Conservation (phyloP, 2,797 vertebrate genomes). For the Hoplostethus mediterraneus region DNA sequence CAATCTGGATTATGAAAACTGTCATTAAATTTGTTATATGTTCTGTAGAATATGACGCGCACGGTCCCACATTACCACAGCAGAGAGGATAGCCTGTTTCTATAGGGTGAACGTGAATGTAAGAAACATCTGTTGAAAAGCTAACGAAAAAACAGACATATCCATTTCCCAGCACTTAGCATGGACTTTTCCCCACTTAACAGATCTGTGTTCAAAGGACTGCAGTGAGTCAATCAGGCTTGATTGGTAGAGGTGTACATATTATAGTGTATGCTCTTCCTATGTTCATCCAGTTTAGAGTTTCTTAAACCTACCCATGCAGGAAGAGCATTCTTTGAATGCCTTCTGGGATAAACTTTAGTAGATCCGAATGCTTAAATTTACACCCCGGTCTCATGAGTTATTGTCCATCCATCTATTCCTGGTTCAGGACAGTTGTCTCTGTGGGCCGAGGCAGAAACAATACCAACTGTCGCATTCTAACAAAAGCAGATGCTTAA, state of each 20-base stretch:
- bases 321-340: constrained; percentile 59
- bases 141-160: constrained; percentile 30
- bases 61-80: constrained; percentile 19
- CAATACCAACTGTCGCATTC: constrained; percentile 59
- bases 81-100: constrained; percentile 32
- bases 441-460: constrained; percentile 51
- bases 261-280: constrained; percentile 2
- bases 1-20: not conserved
- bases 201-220: constrained; percentile 31
- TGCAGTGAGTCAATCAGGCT: constrained; percentile 32
- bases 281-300: constrained; percentile 41
- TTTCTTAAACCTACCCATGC: constrained; percentile 40
- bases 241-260: constrained; percentile 27
- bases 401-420: constrained; percentile 70
- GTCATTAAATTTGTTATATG: not conserved
- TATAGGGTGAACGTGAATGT: constrained; percentile 42
- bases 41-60: constrained; percentile 9
- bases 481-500: constrained; percentile 41
- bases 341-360: constrained; percentile 46
- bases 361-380: constrained; percentile 59
- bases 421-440: constrained; percentile 60
- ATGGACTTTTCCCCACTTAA: constrained; percentile 41
- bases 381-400: constrained; percentile 43
- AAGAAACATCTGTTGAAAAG: constrained; percentile 62
- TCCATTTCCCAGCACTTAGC: constrained; percentile 43